Base-by-base conservation (phyloP, 1,140 invertebrate species). In the Archegozetes longisetosus region DNA sequence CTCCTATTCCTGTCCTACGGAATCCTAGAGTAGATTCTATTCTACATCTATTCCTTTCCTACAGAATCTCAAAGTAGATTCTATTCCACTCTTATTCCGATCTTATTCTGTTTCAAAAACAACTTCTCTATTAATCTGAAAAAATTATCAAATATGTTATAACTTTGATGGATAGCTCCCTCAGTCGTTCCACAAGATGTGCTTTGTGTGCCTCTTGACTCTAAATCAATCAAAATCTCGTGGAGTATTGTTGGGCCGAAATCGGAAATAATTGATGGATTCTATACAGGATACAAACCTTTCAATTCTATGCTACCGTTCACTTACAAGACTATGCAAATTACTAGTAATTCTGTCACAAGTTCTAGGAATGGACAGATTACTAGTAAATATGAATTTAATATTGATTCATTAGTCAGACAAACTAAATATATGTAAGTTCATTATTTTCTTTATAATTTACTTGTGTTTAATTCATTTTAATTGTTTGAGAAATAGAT, bases 281-380 rank as follows among this genome's bases (percentile, higher is more conserved):
- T 81, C 64, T 80, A 80, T 68, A 75, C 83, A 28, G 80, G 80
- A 6, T 77, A 71, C 58, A 68, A 72, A 58, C 68, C 70, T n/a
- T 23, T 58, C 17, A 26, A 40, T 32, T n/a, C 46, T 20, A 29
- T 32, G 13, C 1, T 2, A 9, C 28, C 20, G 1, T 2, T 12
- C 17, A 40, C 32, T 6, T 40, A 40, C 17, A 40, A 40, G 32
- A 40, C 32, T 9, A 40, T 40, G 32, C 32, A 40, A 17, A 40
- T 17, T 17, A 40, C 6, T 40, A 17, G 32, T 40, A 17, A 17
- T 40, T 9, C 6, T 6, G 32, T 17, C 17, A 17, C 6, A 9
- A 40, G 32, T 40, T 6, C 6, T 40, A 17, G 32, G 6, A 17
- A 17, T 40, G 32, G 23, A 40, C 32, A 40, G 32, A 40, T 40